Evolutionary conservation across 2,113 vertebrate genomes (phyloP).

Genomic region (Neodon shergylaensis): DNA sequence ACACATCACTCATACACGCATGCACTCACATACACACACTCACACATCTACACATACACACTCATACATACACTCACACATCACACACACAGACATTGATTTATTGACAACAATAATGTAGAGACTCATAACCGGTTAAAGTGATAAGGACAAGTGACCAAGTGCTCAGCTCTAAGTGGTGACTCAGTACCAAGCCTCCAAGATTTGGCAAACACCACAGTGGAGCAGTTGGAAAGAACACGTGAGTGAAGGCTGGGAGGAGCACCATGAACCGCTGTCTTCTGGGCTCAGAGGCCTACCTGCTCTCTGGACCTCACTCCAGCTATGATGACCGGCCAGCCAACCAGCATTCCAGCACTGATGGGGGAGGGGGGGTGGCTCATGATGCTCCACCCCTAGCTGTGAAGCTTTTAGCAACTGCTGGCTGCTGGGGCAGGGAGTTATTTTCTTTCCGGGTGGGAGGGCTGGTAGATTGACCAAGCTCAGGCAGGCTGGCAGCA

Average conservation of each 20-base stretch:
- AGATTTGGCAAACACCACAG: background rate
- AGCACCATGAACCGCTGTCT: background rate
- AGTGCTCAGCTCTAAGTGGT: background rate
- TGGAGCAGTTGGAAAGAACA: background rate
- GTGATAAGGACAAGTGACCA: too few species aligned
- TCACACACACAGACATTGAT: background rate
- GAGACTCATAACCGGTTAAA: background rate
- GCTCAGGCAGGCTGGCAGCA: background rate
- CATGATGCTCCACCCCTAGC: background rate
- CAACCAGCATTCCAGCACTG: background rate
- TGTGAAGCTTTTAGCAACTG: background rate
- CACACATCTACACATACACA: background rate
- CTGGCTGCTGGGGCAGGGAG: background rate
- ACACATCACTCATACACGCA: background rate
- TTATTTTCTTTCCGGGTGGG: background rate
- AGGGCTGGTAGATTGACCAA: background rate
- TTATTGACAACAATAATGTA: background rate
- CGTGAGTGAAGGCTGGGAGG: background rate
- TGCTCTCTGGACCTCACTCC: background rate
- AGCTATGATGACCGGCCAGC: background rate
- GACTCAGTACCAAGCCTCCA: background rate
- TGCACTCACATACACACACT: background rate
- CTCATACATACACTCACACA: background rate
- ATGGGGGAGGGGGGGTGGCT: too few species aligned
- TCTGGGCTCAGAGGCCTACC: background rate